Conservation (phyloP, 2,888 invertebrate genomes). For the Chrysolina haemoptera region DNA sequence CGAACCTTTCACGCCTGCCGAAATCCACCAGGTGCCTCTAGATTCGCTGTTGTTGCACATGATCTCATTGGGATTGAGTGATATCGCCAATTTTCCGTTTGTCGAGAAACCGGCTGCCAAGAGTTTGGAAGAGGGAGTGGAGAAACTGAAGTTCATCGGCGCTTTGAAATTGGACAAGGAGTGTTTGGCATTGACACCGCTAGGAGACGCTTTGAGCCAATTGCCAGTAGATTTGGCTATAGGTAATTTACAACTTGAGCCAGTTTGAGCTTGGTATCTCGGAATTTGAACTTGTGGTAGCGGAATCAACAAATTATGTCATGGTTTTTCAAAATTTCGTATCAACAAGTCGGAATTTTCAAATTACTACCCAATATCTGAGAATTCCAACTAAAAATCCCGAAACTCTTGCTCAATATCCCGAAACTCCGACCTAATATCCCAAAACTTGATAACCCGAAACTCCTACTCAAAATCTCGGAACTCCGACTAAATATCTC, state of each 20-base stretch:
- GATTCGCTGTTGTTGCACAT: constrained; percentile 93
- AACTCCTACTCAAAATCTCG: too few species aligned
- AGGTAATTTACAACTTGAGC: constrained; percentile 75
- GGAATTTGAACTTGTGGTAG: too few species aligned
- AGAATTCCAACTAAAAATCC: too few species aligned
- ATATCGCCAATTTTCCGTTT: constrained; percentile 94
- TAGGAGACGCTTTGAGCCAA: constrained; percentile 89
- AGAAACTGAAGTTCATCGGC: constrained; percentile 87
- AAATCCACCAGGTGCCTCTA: constrained; percentile 93
- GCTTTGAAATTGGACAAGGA: constrained; percentile 86
- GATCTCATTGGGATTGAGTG: constrained; percentile 93
- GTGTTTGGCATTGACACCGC: constrained; percentile 77
- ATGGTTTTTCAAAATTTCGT: too few species aligned
- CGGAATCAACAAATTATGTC: too few species aligned
- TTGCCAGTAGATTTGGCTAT: constrained; percentile 95
- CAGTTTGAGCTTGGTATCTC: too few species aligned
- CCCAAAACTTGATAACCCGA: too few species aligned
- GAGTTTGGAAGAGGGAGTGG: constrained; percentile 88
- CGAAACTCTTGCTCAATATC: too few species aligned
- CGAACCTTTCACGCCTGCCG: constrained; percentile 90
- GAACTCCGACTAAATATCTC: too few species aligned
- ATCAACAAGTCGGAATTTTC: too few species aligned
- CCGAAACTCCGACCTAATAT: too few species aligned
- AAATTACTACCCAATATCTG: too few species aligned
- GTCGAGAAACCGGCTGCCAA: constrained; percentile 91